Base-by-base conservation (phyloP, 2,113 vertebrate genomes). In the Ramphastos sulfuratus region DNA sequence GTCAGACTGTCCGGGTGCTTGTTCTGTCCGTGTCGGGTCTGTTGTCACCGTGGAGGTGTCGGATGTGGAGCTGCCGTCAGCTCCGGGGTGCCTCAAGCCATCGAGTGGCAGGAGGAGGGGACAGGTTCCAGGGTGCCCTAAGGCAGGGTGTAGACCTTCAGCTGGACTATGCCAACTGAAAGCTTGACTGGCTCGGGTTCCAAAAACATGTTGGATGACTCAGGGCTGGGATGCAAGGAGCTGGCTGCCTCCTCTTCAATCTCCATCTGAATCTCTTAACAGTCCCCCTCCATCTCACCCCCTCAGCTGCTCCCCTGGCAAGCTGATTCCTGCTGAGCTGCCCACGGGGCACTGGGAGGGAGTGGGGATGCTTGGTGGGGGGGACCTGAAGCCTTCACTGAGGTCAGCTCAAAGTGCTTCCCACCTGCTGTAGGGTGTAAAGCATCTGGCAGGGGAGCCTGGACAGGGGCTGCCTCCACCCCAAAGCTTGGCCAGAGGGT, bases 11-110 rank as follows among this genome's bases (percentile, higher is more conserved):
- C 60, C 55, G 92, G 95, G 96, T 97, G 95, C 85, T 96, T 97
- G 95, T 97, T 95, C 79, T 92, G 95, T 98, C 97, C 90, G 11
- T 97, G 90, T 96, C 2, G 86, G 97, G 94, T 97, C 92, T 85
- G 78, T 96, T 30, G 82, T 95, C 74, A 91, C 90, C 82, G 35
- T 95, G 96, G 96, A 97, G 95, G 75, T 93, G 90, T 93, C 87
- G 19, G n/a, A 30, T 82, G 44, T 24, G 90, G 86, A 91, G 87
- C 90, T 71, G 80, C 85, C 12, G 0, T 11, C n/a, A 42, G 77
- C 94, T 80, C 85, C 0, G 5, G 79, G 87, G 77, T 80, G 54
- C 55, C 83, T 64, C 8, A 2, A 63, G 39, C 42, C 46, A 46
- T 52, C 17, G 21, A 82, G 81, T 55, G 5, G 61, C 77, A 85